These are phyloP conservation scores for Synanthedon andrenaeformis DNA, from an alignment of 2,888 invertebrate species.

Conservation along the genomic window DNA sequence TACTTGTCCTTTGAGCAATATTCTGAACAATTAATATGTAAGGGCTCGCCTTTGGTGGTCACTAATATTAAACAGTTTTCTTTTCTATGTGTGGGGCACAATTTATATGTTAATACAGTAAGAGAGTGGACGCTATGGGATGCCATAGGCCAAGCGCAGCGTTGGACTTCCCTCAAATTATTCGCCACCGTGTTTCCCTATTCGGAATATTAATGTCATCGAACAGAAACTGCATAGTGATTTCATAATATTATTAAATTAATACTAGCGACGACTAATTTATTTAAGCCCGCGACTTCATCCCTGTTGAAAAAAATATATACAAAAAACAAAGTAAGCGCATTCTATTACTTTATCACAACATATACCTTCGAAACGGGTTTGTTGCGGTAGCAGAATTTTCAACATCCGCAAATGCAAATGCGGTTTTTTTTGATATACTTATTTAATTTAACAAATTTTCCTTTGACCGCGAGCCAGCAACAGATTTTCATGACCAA, in stretches of 20 bases:
- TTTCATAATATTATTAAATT: constrained; percentile 30
- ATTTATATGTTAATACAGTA: constrained; percentile 31
- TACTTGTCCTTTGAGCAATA: background rate
- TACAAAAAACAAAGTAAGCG: too few relatives aligned
- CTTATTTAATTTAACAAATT: too few relatives aligned
- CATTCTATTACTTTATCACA: too few relatives aligned
- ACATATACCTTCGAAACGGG: too few relatives aligned
- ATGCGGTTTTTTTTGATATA: too few relatives aligned
- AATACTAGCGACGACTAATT: too few relatives aligned
- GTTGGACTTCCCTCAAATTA: constrained; percentile 34
- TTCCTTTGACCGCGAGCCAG: too few relatives aligned
- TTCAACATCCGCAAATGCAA: too few relatives aligned
- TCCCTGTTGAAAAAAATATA: too few relatives aligned
- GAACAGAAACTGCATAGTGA: constrained; percentile 27
- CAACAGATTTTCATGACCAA: too few relatives aligned
- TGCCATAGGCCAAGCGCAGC: constrained; percentile 13
- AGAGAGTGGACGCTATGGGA: constrained; percentile 13
- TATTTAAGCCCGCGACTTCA: background rate
- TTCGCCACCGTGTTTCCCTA: constrained; percentile 24
- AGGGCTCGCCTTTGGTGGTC: constrained; percentile 2
- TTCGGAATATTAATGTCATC: constrained; percentile 38
- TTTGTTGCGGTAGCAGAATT: too few relatives aligned
- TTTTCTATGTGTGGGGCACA: constrained; percentile 19
- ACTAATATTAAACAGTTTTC: constrained; percentile 8
- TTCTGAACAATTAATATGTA: background rate